Conservation (phyloP, 2,113 vertebrate species). For the Notechis scutatus region DNA sequence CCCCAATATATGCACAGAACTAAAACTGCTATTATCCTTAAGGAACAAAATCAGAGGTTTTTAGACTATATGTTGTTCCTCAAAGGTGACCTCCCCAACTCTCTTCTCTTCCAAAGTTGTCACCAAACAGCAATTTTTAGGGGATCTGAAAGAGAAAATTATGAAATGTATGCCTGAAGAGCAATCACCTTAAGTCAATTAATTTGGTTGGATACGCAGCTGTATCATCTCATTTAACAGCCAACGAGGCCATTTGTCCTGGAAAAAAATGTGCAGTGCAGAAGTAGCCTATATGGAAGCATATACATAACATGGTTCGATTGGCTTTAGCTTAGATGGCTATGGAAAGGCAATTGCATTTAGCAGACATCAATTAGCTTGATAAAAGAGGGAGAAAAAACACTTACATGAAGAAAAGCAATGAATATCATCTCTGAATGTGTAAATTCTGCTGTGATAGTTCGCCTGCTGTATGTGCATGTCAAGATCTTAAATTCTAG, state of each 20-base stretch:
- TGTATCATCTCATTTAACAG: neutral
- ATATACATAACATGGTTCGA: neutral
- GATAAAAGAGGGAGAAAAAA: neutral
- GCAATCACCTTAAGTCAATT: neutral
- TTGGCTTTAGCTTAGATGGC: neutral
- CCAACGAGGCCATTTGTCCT: neutral
- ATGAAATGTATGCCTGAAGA: neutral
- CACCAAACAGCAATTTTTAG: neutral
- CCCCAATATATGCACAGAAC: neutral
- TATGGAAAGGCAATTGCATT: neutral
- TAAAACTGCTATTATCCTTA: neutral
- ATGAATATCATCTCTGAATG: neutral
- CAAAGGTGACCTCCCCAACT: neutral
- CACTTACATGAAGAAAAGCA: neutral
- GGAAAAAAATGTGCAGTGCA: neutral
- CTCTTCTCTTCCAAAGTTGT: neutral
- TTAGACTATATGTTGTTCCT: neutral
- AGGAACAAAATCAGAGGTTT: neutral
- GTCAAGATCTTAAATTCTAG: neutral
- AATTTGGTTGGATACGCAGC: neutral
- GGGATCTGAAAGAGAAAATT: neutral
- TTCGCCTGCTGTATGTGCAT: neutral
- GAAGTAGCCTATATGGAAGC: neutral
- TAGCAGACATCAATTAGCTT: neutral
- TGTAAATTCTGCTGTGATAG: neutral